Evolutionary conservation across 2,113 vertebrate genomes (phyloP).

Genomic region (Nanorana parkeri): DNA sequence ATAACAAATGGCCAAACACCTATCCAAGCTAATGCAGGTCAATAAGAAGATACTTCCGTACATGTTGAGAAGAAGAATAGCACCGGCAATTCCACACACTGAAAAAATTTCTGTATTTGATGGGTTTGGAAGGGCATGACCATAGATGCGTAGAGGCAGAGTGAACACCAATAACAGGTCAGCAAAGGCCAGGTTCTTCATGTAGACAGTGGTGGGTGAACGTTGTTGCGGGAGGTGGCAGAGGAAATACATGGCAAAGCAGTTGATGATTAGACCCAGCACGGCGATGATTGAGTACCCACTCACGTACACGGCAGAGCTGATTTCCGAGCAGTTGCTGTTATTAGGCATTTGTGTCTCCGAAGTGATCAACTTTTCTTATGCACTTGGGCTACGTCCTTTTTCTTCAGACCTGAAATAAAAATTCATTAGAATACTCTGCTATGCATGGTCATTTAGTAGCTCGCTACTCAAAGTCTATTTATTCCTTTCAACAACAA

Average conservation of each 20-base stretch:
- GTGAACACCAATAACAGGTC: slow-evolving; percentile 70
- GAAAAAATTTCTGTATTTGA: background rate
- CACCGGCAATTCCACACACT: slow-evolving; percentile 62
- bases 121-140: slow-evolving; percentile 36
- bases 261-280: slow-evolving; percentile 42
- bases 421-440: too few species aligned
- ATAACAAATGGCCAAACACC: slow-evolving; percentile 71
- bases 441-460: too few species aligned
- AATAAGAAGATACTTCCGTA: slow-evolving; percentile 77
- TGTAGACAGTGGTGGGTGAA: slow-evolving; percentile 72
- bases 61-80: slow-evolving; percentile 75
- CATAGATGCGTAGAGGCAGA: slow-evolving; percentile 68
- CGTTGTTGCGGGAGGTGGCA: slow-evolving; percentile 51
- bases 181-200: slow-evolving; percentile 72
- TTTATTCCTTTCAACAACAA: too few species aligned
- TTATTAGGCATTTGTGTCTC: slow-evolving; percentile 26
- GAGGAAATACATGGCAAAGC: slow-evolving; percentile 38
- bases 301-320: background rate
- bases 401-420: too few species aligned
- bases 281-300: slow-evolving; percentile 30
- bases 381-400: too few species aligned
- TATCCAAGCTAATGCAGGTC: slow-evolving; percentile 72
- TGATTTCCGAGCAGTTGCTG: background rate
- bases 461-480: too few species aligned
- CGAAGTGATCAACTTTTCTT: too few species aligned